phyloP scores from a whole-genome alignment of 53 echinoderm and acorn worm species.

The Hippasteria phrygiana region DNA sequence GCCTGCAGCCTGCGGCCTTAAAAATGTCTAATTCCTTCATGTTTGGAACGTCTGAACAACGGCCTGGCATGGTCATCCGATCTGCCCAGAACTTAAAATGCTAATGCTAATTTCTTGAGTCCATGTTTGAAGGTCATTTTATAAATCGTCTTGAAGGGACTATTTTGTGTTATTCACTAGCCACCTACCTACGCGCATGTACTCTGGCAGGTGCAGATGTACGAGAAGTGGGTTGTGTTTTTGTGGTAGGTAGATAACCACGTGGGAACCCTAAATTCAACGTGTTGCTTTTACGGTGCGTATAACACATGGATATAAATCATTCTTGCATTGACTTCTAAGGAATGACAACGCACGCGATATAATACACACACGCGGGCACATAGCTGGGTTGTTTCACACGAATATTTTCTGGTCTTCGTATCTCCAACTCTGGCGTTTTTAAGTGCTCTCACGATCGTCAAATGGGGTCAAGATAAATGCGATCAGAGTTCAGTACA shows the following conservation, averaged over 20 bases:
- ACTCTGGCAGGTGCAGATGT: too few relatives aligned
- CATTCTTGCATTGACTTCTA: constrained; percentile 3
- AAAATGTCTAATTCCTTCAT: constrained; percentile 12
- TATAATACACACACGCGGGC: too few relatives aligned
- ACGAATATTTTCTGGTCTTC: not conserved
- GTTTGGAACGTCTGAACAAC: not conserved
- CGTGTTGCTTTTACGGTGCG: constrained; percentile 61
- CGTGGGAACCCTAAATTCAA: constrained; percentile 59
- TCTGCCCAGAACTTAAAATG: constrained; percentile 33
- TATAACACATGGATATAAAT: constrained; percentile 47
- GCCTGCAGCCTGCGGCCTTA: constrained; percentile 9
- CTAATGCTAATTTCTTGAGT: constrained; percentile 36
- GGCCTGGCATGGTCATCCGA: constrained; percentile 44
- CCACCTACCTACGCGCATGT: too few relatives aligned
- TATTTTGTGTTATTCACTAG: not conserved
- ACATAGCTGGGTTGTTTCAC: constrained; percentile 21
- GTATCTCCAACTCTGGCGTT: constrained; percentile 14
- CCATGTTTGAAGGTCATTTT: constrained; percentile 48
- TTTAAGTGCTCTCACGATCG: constrained; percentile 61
- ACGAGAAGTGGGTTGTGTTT: not conserved
- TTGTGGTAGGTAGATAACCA: constrained; percentile 19
- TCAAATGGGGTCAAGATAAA: constrained; percentile 59
- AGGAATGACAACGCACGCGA: not conserved
- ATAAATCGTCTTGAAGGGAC: not conserved
- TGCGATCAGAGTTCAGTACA: constrained; percentile 61